Conservation (phyloP, 2,888 invertebrate species). For the Subacronicta megacephala region DNA sequence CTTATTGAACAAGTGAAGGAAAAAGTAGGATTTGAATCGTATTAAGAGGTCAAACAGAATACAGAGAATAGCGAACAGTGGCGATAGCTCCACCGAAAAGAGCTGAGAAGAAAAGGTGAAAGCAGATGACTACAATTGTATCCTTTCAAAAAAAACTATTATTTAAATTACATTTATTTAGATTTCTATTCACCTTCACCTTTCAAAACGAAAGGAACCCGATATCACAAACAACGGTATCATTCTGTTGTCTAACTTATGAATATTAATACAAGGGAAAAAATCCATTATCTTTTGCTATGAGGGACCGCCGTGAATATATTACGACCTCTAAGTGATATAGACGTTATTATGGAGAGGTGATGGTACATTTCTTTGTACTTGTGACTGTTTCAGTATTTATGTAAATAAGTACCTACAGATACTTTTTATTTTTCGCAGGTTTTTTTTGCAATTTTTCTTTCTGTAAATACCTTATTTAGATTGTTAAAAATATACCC, state of each 20-base stretch:
- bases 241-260: conserved; percentile 49
- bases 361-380: conserved; percentile 32
- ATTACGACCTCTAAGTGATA: conserved; percentile 49
- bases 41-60: no score
- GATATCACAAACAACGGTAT: conserved; percentile 49
- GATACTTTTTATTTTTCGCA: no score
- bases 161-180: conserved; percentile 1
- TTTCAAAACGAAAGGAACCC: conserved; percentile 42
- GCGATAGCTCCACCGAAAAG: no score
- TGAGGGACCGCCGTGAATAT: conserved; percentile 52
- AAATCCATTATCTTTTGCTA: conserved; percentile 57
- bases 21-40: no score
- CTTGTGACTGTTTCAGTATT: conserved; percentile 9
- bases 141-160: no score
- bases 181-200: conserved; percentile 39
- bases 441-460: no score
- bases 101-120: no score
- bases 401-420: background rate
- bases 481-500: no score
- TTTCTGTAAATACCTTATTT: no score
- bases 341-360: conserved; percentile 39
- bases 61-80: no score
- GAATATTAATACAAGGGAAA: conserved; percentile 55
- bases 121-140: no score
- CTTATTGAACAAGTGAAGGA: no score